phyloP scores from a whole-genome alignment of 2,113 vertebrate species.

The Engystomops pustulosus region DNA sequence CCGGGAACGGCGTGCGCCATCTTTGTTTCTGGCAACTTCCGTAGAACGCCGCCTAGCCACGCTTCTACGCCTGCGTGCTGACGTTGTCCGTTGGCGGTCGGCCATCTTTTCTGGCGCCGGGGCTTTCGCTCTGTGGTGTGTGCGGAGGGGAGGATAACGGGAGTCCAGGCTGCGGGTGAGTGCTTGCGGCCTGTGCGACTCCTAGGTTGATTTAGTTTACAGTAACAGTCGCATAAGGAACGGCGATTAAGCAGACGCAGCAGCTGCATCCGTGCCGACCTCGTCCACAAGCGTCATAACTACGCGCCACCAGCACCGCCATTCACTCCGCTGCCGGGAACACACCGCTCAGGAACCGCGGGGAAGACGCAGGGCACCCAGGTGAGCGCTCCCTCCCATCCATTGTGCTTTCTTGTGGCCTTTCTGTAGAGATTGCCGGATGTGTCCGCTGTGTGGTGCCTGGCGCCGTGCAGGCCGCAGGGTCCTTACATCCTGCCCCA shows the following conservation, averaged over 20 bases:
- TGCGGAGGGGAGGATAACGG: conserved; percentile 28
- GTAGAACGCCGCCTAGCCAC: conserved; percentile 9
- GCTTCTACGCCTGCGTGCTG: conserved; percentile 40
- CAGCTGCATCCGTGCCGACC: background rate
- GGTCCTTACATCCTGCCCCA: conserved; percentile 14
- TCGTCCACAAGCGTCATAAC: conserved; percentile 40
- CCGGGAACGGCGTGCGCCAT: background rate
- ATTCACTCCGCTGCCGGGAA: conserved; percentile 55
- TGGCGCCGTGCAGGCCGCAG: conserved; percentile 17
- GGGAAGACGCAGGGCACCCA: conserved; percentile 21
- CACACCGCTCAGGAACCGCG: conserved; percentile 1
- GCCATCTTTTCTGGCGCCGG: conserved; percentile 57
- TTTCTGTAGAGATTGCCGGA: no score
- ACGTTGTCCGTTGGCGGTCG: conserved; percentile 55
- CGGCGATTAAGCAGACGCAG: background rate
- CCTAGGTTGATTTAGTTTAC: background rate
- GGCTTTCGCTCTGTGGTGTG: conserved; percentile 46
- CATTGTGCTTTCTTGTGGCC: background rate
- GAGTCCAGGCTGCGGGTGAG: background rate
- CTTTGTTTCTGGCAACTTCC: conserved; percentile 27
- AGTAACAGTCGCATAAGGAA: background rate
- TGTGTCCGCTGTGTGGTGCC: background rate
- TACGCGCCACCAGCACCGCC: conserved; percentile 47
- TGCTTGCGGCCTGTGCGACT: background rate
- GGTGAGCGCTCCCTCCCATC: background rate